Conservation (phyloP, 2,113 vertebrate species). For the Takifugu bimaculatus region DNA sequence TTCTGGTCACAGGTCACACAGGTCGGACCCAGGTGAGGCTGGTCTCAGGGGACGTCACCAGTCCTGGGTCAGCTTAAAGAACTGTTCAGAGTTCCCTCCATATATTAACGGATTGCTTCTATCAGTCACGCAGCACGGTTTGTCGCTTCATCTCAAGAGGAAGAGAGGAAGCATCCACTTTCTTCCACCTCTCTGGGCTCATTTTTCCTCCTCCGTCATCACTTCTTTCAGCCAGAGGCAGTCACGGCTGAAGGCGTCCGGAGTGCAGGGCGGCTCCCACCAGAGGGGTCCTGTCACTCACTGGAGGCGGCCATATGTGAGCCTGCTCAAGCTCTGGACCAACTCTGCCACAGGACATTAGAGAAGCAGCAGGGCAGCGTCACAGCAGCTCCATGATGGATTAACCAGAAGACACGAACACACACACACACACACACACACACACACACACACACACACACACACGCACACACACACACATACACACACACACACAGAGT, state of each 20-base stretch:
- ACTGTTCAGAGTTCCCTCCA: too few species aligned
- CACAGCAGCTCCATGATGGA: conserved; percentile 79
- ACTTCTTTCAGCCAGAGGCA: conserved; percentile 51
- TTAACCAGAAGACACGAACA: conserved; percentile 74
- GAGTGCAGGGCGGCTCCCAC: conserved; percentile 60
- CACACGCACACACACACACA: conserved; percentile 5
- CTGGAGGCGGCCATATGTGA: conserved; percentile 77
- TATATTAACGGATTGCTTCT: too few species aligned
- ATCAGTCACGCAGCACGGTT: too few species aligned
- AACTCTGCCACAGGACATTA: conserved; percentile 81
- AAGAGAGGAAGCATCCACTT: neutral
- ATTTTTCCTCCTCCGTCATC: conserved; percentile 7
- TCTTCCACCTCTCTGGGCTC: neutral
- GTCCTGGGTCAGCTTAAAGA: too few species aligned
- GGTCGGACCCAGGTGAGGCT: neutral
- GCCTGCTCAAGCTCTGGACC: conserved; percentile 75
- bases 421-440: conserved; percentile 12
- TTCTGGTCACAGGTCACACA: too few species aligned
- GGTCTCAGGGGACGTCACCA: too few species aligned
- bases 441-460: conserved; percentile 14
- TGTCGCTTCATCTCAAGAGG: neutral
- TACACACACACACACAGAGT: conserved; percentile 5
- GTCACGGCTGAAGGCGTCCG: conserved; percentile 70
- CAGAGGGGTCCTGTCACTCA: conserved; percentile 80
- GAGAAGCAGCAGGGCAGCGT: conserved; percentile 78